phyloP scores from a whole-genome alignment of 1,140 invertebrate species.

The Uloborus diversus region DNA sequence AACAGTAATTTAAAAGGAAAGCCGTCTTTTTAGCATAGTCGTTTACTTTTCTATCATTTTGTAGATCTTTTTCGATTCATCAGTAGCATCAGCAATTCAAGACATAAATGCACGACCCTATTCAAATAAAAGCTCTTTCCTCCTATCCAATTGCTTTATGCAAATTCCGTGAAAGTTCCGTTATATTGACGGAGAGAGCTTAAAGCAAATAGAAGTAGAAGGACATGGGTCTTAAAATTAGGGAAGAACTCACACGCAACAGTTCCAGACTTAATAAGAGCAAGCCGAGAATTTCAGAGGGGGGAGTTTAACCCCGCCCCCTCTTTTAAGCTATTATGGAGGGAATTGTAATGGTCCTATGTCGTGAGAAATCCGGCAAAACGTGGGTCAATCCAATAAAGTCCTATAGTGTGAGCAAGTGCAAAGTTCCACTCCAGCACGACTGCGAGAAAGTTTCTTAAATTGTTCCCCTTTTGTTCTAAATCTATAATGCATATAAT shows the following conservation, averaged over 20 bases:
- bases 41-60: no score
- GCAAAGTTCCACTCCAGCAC: slow-evolving; percentile 24
- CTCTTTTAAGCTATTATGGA: slow-evolving; percentile 6
- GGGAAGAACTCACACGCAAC: slow-evolving; percentile 32
- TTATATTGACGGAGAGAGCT: slow-evolving; percentile 14
- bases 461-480: slow-evolving; percentile 8
- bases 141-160: slow-evolving; percentile 31
- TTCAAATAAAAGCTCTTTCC: not conserved
- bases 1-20: no score
- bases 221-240: not conserved
- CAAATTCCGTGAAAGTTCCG: slow-evolving; percentile 23
- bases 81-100: no score
- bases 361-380: slow-evolving; percentile 35
- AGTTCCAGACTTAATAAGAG: slow-evolving; percentile 47
- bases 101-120: not conserved
- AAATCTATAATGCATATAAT: slow-evolving; percentile 32
- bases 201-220: slow-evolving; percentile 20
- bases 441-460: slow-evolving; percentile 13
- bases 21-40: no score
- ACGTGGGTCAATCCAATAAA: slow-evolving; percentile 50
- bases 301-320: not conserved
- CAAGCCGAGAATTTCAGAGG: slow-evolving; percentile 8
- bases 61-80: no score
- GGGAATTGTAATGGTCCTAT: slow-evolving; percentile 38
- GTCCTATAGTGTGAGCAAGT: not conserved